These are phyloP conservation scores for Philereme vetulata DNA, from an alignment of 2,888 invertebrate species.

Conservation along the genomic window DNA sequence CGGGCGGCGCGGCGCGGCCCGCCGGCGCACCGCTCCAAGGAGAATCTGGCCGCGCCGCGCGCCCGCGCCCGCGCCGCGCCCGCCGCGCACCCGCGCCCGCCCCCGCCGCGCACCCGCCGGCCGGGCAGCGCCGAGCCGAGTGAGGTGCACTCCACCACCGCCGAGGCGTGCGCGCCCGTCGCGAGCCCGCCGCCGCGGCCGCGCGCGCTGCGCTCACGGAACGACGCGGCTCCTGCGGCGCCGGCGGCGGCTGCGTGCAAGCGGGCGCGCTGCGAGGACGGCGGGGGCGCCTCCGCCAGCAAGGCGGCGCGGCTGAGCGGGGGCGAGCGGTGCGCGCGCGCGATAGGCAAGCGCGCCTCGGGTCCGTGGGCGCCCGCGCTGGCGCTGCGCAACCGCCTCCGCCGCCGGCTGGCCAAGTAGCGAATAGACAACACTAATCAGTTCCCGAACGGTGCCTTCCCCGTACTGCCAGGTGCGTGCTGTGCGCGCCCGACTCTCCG, in stretches of 20 bases:
- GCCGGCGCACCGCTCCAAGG: slow-evolving; percentile 75
- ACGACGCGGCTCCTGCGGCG: slow-evolving; percentile 45
- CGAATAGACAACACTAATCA: slow-evolving; percentile 15
- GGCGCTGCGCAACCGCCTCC: slow-evolving; percentile 72
- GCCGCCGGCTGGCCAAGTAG: slow-evolving; percentile 73
- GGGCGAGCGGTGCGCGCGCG: slow-evolving; percentile 51
- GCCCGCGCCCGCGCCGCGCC: slow-evolving; percentile 61
- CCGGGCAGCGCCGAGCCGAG: slow-evolving; percentile 35
- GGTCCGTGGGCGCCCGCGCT: slow-evolving; percentile 73
- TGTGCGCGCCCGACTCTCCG: slow-evolving; percentile 44
- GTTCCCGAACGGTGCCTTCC: slow-evolving; percentile 47
- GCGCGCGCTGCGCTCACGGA: slow-evolving; percentile 58
- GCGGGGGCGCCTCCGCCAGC: slow-evolving; percentile 37
- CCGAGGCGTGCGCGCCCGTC: slow-evolving; percentile 44
- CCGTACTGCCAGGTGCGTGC: slow-evolving; percentile 66
- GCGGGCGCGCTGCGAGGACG: slow-evolving; percentile 42
- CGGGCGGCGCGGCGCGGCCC: slow-evolving; percentile 68
- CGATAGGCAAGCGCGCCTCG: slow-evolving; percentile 59
- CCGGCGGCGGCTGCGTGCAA: slow-evolving; percentile 36
- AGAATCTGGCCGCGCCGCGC: slow-evolving; percentile 70
- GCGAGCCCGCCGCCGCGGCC: slow-evolving; percentile 40
- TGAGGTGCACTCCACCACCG: slow-evolving; percentile 64
- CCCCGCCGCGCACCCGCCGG: slow-evolving; percentile 44
- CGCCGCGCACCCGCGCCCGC: slow-evolving; percentile 52
- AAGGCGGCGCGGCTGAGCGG: slow-evolving; percentile 39